phyloP scores from a whole-genome alignment of 2,888 invertebrate genomes.

The Dasypogon diadema region DNA sequence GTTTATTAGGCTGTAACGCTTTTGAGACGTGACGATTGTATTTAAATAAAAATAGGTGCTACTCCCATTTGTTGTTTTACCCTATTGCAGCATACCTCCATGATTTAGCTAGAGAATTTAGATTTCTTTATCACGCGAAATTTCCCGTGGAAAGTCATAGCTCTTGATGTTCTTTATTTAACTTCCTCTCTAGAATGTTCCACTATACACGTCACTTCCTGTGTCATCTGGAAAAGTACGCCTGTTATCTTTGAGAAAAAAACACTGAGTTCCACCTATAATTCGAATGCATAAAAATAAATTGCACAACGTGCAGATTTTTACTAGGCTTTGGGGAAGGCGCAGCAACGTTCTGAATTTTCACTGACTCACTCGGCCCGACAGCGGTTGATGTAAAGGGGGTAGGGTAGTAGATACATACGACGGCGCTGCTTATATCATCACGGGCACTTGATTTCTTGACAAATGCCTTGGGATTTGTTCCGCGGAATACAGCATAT shows the following conservation, averaged over 20 bases:
- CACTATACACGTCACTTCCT: background rate
- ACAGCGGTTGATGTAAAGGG: background rate
- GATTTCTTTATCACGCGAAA: too few species aligned
- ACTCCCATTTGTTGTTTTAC: too few species aligned
- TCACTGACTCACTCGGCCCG: background rate
- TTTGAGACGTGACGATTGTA: too few species aligned
- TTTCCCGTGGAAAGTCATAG: too few species aligned
- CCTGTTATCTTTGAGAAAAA: background rate
- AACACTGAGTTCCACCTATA: background rate
- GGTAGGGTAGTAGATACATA: background rate
- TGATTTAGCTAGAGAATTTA: too few species aligned
- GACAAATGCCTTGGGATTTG: constrained; percentile 2
- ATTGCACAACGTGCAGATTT: background rate
- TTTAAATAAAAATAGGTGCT: too few species aligned
- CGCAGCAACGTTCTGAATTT: background rate
- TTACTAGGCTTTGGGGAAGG: background rate
- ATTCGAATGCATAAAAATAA: constrained; percentile 13
- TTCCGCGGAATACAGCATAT: background rate
- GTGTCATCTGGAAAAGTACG: background rate
- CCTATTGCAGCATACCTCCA: too few species aligned
- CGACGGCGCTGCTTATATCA: background rate
- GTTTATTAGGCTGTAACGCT: too few species aligned
- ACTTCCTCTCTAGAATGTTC: background rate
- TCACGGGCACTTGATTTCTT: background rate
- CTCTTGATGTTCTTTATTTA: too few species aligned